Base-by-base conservation (phyloP, 2,113 vertebrate species). In the Pterocles burchelli region DNA sequence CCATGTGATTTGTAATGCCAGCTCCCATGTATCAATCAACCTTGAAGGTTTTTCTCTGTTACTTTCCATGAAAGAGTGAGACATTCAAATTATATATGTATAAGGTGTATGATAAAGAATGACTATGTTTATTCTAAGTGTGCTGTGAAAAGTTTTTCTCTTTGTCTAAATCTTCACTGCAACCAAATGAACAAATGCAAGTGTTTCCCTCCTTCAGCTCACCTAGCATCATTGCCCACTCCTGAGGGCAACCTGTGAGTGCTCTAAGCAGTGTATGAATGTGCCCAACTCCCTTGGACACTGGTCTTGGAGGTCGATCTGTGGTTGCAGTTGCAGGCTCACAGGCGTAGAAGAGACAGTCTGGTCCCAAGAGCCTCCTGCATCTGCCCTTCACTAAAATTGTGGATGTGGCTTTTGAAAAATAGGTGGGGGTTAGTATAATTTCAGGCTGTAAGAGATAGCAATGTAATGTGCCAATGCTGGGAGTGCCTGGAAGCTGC, bases 41-140 rank as follows among this genome's bases (percentile, higher is more conserved):
- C 96, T 97, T 97, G 95, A 92, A 98, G 97, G 96, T 97, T 97
- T 95, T 98, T 97, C 73, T 90, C 75, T 79, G 96, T 97, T 98
- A 98, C 98, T 99, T 99, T 99, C 98, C 96, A 25, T 98, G 99
- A 98, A 99, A 99, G 98, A 98, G 70, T 34, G 0, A 97, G 84
- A 83, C 89, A 87, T 90, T 95, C 75, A 73, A 94, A 85, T 92
- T 87, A 97, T 97, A 94, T 97, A 93, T 96, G 63, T 92, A 36
- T 81, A 45, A 83, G 70, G 34, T 29, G 1, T 92, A 59, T 85
- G 41, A 67, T 84, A 93, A 96, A 96, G 61, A 94, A 80, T 82
- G 13, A 41, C 46, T 85, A 51, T 33, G 57, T 88, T 90, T 87
- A 81, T 89, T 91, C 36, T 93, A 87, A 88, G 59, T 26, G 24